Evolutionary conservation across 2,113 vertebrate genomes (phyloP).

Genomic region (Pundamilia nyererei): DNA sequence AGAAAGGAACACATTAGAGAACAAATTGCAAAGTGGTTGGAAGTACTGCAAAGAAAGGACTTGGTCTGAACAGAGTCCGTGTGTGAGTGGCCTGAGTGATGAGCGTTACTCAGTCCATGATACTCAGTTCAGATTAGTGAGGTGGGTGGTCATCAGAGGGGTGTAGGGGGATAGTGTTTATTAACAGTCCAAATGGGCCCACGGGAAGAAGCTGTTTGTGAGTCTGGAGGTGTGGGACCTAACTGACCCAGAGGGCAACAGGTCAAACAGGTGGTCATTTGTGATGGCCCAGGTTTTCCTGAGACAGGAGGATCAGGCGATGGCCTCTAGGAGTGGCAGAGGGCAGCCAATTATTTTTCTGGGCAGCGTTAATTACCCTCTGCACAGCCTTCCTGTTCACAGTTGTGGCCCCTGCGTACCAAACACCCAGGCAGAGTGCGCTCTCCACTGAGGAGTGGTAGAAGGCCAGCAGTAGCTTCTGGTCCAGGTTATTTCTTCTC

Average conservation of each 20-base stretch:
- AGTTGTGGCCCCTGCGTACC: background rate
- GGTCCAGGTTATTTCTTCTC: background rate
- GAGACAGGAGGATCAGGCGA: background rate
- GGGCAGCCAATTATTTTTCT: background rate
- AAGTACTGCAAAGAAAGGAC: background rate
- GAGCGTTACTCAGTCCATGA: background rate
- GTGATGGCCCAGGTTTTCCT: background rate
- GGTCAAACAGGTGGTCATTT: background rate
- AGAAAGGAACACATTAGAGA: background rate
- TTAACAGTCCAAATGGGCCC: background rate
- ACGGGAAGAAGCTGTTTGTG: background rate
- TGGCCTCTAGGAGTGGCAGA: background rate
- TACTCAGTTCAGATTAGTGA: background rate
- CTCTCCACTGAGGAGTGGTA: background rate
- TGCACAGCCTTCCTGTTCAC: background rate
- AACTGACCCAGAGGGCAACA: background rate
- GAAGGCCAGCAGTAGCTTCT: background rate
- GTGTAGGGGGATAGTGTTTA: background rate
- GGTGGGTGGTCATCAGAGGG: background rate
- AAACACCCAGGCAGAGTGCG: background rate
- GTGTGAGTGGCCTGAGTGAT: background rate
- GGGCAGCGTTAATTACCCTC: background rate
- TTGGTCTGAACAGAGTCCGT: background rate
- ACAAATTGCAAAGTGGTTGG: background rate
- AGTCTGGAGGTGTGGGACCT: background rate